Conservation (phyloP, 2,797 vertebrate genomes). For the Aulostomus chinensis region DNA sequence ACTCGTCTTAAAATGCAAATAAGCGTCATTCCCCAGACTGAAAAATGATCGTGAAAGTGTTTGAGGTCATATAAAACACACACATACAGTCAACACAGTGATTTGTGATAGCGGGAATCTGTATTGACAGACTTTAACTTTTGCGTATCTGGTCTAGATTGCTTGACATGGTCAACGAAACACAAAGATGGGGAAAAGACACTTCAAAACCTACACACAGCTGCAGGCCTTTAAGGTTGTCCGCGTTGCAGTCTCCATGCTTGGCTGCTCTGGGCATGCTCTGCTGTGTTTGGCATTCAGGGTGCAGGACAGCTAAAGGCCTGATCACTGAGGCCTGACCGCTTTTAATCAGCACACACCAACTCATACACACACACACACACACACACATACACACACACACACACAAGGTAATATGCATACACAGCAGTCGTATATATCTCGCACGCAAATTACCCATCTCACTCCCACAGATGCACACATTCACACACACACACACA, state of each 20-base stretch:
- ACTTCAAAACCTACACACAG: slow-evolving; percentile 32
- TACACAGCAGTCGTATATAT: slow-evolving; percentile 26
- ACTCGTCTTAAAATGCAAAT: too few relatives aligned
- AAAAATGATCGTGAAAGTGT: not conserved
- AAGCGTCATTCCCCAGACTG: too few relatives aligned
- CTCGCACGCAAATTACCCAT: slow-evolving; percentile 26
- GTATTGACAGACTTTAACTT: not conserved
- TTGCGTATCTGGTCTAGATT: slow-evolving; percentile 8
- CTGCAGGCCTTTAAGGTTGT: slow-evolving; percentile 52
- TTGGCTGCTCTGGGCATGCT: slow-evolving; percentile 71
- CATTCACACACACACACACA: slow-evolving; percentile 9
- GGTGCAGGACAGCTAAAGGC: slow-evolving; percentile 71
- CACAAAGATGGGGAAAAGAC: slow-evolving; percentile 22
- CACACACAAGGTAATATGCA: too few relatives aligned
- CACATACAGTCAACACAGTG: not conserved
- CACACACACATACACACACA: too few relatives aligned
- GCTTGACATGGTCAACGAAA: slow-evolving; percentile 7
- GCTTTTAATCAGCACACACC: slow-evolving; percentile 70
- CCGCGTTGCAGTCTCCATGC: slow-evolving; percentile 56
- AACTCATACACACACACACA: slow-evolving; percentile 26
- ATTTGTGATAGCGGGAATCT: slow-evolving; percentile 7
- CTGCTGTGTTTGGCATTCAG: slow-evolving; percentile 78
- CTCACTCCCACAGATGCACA: slow-evolving; percentile 12
- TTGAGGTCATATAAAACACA: not conserved
- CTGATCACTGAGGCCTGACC: slow-evolving; percentile 74